phyloP scores from a whole-genome alignment of 2,888 invertebrate species.

The Synergus itoensis region DNA sequence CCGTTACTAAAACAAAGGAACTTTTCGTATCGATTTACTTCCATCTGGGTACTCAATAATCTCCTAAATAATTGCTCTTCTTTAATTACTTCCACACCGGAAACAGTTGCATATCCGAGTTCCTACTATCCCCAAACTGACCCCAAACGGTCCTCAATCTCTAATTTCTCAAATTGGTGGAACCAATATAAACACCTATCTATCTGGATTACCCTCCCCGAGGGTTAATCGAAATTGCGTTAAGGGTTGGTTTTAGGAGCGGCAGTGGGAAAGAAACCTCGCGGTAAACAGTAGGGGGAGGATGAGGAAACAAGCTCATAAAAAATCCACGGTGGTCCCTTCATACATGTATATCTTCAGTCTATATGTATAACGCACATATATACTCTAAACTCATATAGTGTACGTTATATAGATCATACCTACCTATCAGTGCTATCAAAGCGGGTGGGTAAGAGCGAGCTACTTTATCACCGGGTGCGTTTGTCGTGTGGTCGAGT shows the following conservation, averaged over 20 bases:
- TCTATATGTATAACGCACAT: neutral
- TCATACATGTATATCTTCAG: conserved; percentile 1
- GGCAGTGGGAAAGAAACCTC: conserved; percentile 48
- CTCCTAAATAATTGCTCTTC: neutral
- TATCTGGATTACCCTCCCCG: conserved; percentile 36
- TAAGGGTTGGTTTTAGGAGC: conserved; percentile 37
- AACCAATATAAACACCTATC: conserved; percentile 31
- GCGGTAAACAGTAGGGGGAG: conserved; percentile 46
- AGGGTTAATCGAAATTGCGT: conserved; percentile 36
- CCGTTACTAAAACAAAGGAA: too few relatives aligned
- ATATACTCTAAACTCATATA: conserved; percentile 3
- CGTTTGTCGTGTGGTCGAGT: conserved; percentile 52
- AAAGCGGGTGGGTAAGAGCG: conserved; percentile 42
- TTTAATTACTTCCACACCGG: conserved; percentile 20
- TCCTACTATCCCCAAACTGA: conserved; percentile 5
- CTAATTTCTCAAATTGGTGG: conserved; percentile 35
- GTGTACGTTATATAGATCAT: conserved; percentile 23
- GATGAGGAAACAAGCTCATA: conserved; percentile 56
- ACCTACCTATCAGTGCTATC: conserved; percentile 24
- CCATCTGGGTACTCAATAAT: neutral
- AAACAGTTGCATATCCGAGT: neutral
- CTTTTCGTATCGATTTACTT: too few relatives aligned
- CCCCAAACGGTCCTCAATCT: conserved; percentile 21
- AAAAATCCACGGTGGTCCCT: conserved; percentile 48
- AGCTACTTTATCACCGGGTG: conserved; percentile 54